Conservation (phyloP, 30 jellyfish, hydroid and myxozoan species). For the Cassiopea xamachana region DNA sequence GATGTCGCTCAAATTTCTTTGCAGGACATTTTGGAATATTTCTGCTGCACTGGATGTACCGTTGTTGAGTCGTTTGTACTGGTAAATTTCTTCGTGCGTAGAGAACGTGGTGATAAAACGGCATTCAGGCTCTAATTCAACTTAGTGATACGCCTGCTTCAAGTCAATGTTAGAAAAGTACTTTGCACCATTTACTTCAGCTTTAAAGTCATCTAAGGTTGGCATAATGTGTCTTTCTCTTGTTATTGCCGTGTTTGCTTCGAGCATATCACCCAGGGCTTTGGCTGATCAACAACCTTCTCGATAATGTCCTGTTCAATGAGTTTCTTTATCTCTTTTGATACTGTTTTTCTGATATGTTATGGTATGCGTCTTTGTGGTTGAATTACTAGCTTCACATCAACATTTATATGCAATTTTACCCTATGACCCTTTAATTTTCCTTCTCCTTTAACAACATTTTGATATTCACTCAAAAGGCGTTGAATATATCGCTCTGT, state of each 20-base stretch:
- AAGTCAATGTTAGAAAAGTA: constrained; percentile 46
- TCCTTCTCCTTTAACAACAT: constrained; percentile 40
- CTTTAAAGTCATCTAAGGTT: not conserved
- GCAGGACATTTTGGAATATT: constrained; percentile 45
- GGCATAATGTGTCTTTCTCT: not conserved
- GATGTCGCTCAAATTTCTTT: constrained; percentile 30
- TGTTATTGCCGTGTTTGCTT: constrained; percentile 43
- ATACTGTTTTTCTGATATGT: constrained; percentile 50
- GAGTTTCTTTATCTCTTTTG: constrained; percentile 41
- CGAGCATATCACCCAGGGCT: constrained; percentile 68
- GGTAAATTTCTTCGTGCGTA: constrained; percentile 57
- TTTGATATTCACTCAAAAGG: constrained; percentile 12
- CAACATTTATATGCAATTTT: constrained; percentile 41
- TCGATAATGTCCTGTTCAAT: constrained; percentile 43
- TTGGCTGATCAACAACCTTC: constrained; percentile 57
- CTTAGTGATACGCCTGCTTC: too few species aligned
- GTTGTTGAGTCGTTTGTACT: constrained; percentile 37
- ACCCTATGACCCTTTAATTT: constrained; percentile 30
- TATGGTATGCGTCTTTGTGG: constrained; percentile 71
- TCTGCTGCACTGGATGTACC: constrained; percentile 62
- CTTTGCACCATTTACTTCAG: constrained; percentile 60
- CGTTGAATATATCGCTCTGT: constrained; percentile 21
- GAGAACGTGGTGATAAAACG: constrained; percentile 54
- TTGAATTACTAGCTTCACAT: constrained; percentile 47
- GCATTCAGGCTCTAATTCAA: constrained; percentile 54